These are phyloP conservation scores for Cynodonichthys magdalenae DNA, from an alignment of 2,797 vertebrate species.

Conservation along the genomic window DNA sequence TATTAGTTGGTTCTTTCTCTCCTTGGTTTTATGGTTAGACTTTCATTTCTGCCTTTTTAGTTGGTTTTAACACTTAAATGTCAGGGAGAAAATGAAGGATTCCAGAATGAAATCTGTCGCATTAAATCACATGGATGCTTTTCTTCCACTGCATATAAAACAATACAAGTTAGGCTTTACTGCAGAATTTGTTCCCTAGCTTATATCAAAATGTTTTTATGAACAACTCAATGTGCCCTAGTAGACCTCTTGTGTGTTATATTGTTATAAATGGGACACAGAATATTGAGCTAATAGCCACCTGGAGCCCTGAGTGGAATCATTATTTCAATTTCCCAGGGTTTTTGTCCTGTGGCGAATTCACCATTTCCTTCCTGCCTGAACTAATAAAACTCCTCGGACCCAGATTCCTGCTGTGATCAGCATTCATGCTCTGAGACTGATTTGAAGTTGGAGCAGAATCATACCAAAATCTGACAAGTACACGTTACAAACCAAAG, in stretches of 20 bases:
- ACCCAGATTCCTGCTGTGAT: constrained; percentile 11
- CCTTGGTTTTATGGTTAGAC: constrained; percentile 6
- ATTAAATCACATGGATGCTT: constrained; percentile 3
- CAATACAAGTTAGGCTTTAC: constrained; percentile 6
- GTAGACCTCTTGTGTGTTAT: constrained; percentile 5
- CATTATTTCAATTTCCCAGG: constrained; percentile 47
- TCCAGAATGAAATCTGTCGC: constrained; percentile 22
- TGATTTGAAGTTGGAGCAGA: constrained; percentile 21
- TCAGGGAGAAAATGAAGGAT: constrained; percentile 7
- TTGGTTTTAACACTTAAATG: constrained; percentile 10
- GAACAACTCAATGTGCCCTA: constrained; percentile 2
- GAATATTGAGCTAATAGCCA: constrained; percentile 33
- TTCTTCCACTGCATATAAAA: constrained; percentile 11
- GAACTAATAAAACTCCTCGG: constrained; percentile 15
- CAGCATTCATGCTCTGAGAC: background rate
- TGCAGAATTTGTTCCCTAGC: constrained; percentile 4
- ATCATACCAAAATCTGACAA: background rate
- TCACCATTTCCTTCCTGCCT: constrained; percentile 16
- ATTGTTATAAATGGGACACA: constrained; percentile 28
- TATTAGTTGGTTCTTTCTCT: background rate
- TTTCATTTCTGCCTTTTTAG: constrained; percentile 52
- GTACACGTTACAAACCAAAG: background rate
- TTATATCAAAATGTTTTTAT: background rate
- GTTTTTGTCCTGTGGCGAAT: constrained; percentile 29
- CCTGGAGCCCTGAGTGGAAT: constrained; percentile 13